Conservation (phyloP, 1,140 invertebrate genomes). For the Acromyrmex charruanus region DNA sequence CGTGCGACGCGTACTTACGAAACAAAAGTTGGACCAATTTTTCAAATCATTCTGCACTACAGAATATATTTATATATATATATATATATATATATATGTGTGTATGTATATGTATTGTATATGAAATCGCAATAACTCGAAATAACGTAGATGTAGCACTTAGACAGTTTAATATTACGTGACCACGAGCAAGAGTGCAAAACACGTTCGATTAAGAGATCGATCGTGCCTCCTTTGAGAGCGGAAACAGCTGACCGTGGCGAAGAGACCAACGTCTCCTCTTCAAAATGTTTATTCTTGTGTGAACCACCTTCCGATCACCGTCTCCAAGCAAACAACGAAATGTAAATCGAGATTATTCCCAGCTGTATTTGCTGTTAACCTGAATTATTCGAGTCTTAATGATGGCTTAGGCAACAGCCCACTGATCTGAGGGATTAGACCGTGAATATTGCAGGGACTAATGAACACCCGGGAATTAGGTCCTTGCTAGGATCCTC, state of each 20-base stretch:
- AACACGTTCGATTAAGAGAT: conserved; percentile 29
- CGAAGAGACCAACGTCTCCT: conserved; percentile 49
- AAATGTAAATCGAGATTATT: conserved; percentile 87
- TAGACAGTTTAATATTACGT: neutral
- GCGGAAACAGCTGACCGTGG: conserved; percentile 37
- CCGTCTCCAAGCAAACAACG: conserved; percentile 78
- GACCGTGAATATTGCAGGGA: conserved; percentile 85
- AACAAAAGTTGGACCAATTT: neutral
- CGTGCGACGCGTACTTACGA: neutral
- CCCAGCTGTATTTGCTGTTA: conserved; percentile 82
- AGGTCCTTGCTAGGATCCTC: conserved; percentile 70
- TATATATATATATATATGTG: neutral
- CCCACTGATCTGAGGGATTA: conserved; percentile 86
- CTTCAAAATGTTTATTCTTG: conserved; percentile 80
- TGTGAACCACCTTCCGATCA: conserved; percentile 63
- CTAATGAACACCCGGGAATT: conserved; percentile 83
- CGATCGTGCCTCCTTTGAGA: conserved; percentile 45
- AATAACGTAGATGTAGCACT: neutral
- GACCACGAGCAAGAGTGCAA: neutral
- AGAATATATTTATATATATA: neutral
- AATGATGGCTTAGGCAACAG: conserved; percentile 86
- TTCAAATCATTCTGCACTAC: neutral
- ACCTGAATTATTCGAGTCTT: conserved; percentile 87
- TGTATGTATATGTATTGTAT: neutral
- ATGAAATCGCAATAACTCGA: neutral